phyloP scores from a whole-genome alignment of 2,888 invertebrate genomes.

The Sphaerophoria taeniata region DNA sequence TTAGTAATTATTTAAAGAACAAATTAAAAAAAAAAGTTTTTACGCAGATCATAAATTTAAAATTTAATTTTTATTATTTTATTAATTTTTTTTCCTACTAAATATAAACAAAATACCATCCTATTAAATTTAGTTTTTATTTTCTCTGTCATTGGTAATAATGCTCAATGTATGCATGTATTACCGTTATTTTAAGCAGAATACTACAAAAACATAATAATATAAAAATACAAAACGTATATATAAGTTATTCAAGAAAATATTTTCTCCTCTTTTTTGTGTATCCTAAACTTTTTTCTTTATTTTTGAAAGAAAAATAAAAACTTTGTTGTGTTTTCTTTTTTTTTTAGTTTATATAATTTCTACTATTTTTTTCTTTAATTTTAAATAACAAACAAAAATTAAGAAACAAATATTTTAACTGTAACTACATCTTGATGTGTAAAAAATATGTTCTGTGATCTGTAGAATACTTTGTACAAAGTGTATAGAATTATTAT shows the following conservation, averaged over 20 bases:
- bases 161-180: constrained; percentile 8
- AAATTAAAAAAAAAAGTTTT: constrained; percentile 38
- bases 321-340: constrained; percentile 65
- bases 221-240: constrained; percentile 18
- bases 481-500: constrained; percentile 81
- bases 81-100: constrained; percentile 67
- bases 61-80: constrained; percentile 25
- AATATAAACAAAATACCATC: constrained; percentile 60
- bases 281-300: constrained; percentile 62
- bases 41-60: constrained; percentile 64
- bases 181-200: constrained; percentile 29
- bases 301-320: constrained; percentile 53
- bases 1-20: constrained; percentile 62
- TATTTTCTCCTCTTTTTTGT: constrained; percentile 35
- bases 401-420: constrained; percentile 40
- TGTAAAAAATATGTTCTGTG: constrained; percentile 81
- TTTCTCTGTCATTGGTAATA: constrained; percentile 40
- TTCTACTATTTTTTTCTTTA: constrained; percentile 64
- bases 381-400: constrained; percentile 58
- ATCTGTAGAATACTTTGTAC: constrained; percentile 83
- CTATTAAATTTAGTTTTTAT: constrained; percentile 66
- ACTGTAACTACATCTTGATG: constrained; percentile 74
- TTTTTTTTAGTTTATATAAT: constrained; percentile 46
- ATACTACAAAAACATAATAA: constrained; percentile 6
- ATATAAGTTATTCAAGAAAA: constrained; percentile 17